Percentiles rank a stretch among this genome's conserved stretches.
Evolutionary conservation across 2,888 invertebrate genomes (phyloP).

Genomic region (Stenurella melanura): DNA sequence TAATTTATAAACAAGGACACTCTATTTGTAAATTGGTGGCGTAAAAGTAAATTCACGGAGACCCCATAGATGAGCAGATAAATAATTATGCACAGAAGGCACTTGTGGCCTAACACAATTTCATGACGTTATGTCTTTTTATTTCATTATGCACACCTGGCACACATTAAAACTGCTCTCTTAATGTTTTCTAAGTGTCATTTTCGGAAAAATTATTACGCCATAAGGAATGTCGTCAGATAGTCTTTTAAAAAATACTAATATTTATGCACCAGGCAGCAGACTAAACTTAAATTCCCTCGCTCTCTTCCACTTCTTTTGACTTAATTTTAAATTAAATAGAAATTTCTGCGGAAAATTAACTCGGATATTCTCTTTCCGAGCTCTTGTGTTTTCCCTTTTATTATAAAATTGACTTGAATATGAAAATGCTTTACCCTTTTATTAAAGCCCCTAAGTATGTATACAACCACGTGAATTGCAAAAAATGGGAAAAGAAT

Average conservation of each 20-base stretch:
- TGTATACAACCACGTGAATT: background rate
- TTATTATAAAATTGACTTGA: constrained; percentile 5
- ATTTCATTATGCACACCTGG: constrained; percentile 37
- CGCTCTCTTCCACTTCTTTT: background rate
- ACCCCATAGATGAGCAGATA: too few relatives aligned
- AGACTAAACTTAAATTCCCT: constrained; percentile 2
- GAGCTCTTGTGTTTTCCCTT: constrained; percentile 1
- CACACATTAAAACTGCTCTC: constrained; percentile 23
- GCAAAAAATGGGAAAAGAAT: background rate
- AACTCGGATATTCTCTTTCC: background rate
- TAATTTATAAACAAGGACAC: too few relatives aligned
- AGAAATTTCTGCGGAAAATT: constrained; percentile 35
- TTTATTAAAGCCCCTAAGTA: background rate
- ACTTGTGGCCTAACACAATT: background rate
- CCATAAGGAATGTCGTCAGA: constrained; percentile 1
- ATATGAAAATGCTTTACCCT: constrained; percentile 7
- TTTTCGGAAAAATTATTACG: constrained; percentile 16
- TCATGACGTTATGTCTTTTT: constrained; percentile 11
- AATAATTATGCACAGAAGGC: too few relatives aligned
- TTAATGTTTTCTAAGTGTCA: constrained; percentile 25
- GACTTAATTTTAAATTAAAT: constrained; percentile 33
- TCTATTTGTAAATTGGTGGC: too few relatives aligned
- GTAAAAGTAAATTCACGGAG: too few relatives aligned
- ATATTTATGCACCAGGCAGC: constrained; percentile 12
- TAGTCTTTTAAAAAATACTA: constrained; percentile 23